phyloP scores from a whole-genome alignment of 2,113 vertebrate genomes.

The Arvicanthis niloticus region DNA sequence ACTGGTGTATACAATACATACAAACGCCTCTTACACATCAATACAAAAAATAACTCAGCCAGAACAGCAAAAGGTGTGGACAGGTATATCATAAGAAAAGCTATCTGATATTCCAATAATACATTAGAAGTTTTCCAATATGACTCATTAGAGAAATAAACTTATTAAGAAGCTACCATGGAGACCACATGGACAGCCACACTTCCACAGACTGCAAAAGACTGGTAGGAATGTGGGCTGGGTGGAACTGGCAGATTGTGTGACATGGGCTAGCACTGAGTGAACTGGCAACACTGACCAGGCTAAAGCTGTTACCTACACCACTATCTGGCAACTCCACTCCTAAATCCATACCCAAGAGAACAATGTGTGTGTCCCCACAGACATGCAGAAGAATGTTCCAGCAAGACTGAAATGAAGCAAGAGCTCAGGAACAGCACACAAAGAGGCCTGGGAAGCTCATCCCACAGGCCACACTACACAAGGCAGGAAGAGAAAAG shows the following conservation, averaged over 20 bases:
- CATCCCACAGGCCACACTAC: not conserved
- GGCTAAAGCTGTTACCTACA: conserved; percentile 12
- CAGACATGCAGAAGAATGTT: not conserved
- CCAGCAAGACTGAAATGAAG: not conserved
- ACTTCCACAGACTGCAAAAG: not conserved
- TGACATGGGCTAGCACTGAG: not conserved
- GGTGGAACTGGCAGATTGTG: not conserved
- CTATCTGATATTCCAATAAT: not conserved
- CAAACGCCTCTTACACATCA: not conserved
- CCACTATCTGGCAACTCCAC: conserved; percentile 47
- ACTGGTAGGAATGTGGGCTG: not conserved
- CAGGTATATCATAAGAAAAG: conserved; percentile 31
- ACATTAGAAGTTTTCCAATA: conserved; percentile 21
- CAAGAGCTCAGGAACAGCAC: not conserved
- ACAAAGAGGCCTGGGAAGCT: not conserved
- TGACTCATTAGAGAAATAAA: conserved; percentile 24
- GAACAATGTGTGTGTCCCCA: not conserved
- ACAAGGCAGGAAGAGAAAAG: not conserved
- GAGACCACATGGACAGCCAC: not conserved
- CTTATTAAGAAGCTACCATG: not conserved
- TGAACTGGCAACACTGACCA: conserved; percentile 27
- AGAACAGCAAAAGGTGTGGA: not conserved
- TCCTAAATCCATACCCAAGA: not conserved
- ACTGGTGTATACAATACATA: not conserved
- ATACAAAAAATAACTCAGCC: not conserved